Evolutionary conservation across 1,140 invertebrate species (phyloP).

Genomic region (Cepaea nemoralis): DNA sequence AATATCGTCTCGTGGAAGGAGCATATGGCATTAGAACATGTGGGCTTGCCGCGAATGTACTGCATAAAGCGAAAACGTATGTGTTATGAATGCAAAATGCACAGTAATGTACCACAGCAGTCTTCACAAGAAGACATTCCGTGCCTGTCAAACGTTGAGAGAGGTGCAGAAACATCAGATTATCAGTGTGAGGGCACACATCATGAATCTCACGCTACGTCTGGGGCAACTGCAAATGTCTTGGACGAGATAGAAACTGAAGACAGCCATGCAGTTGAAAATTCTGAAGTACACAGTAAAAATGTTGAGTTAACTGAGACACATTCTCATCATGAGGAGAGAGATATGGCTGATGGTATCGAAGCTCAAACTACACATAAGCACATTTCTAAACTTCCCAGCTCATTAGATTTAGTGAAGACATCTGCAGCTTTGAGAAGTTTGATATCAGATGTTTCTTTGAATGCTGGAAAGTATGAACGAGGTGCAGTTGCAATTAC

Average conservation of each 20-base stretch:
- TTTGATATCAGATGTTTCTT: too few species aligned
- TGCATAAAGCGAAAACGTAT: background rate
- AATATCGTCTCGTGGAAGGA: conserved; percentile 12
- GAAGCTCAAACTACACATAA: background rate
- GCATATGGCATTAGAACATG: background rate
- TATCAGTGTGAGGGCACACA: background rate
- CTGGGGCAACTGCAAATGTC: background rate
- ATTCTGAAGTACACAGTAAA: background rate
- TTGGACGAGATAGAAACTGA: background rate
- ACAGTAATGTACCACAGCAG: background rate
- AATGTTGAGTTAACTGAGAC: background rate
- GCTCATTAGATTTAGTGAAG: background rate
- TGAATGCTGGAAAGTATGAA: too few species aligned
- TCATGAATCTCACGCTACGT: background rate
- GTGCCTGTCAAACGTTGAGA: background rate
- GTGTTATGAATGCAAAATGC: background rate
- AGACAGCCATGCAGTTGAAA: background rate
- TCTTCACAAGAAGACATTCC: background rate
- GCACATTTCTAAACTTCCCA: background rate
- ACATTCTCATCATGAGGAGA: background rate
- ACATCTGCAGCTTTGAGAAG: too few species aligned
- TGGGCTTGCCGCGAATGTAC: background rate
- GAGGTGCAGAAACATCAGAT: background rate
- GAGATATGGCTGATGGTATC: background rate
- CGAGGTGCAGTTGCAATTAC: too few species aligned